Percentiles rank a stretch among this genome's conserved stretches.
Conservation (phyloP, 1,140 invertebrate genomes). For the Drosophila leontia region DNA sequence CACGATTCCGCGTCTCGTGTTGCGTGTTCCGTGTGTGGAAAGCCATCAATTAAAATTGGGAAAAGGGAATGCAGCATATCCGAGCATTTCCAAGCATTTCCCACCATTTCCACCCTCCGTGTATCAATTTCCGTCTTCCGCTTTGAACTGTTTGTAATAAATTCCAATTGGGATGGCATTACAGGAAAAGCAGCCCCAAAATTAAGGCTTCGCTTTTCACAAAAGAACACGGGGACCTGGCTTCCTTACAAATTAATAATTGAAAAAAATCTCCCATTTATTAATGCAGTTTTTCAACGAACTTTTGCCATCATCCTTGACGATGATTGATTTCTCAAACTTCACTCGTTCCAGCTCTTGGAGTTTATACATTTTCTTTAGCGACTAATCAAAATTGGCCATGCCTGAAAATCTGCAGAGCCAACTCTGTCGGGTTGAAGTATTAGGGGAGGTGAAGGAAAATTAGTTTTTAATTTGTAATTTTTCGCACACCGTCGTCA, state of each 20-base stretch:
- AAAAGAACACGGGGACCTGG: background rate
- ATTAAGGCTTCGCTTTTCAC: slow-evolving; percentile 31
- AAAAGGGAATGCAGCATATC: slow-evolving; percentile 14
- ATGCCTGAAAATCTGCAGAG: slow-evolving; percentile 32
- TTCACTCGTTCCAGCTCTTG: background rate
- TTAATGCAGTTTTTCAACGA: slow-evolving; percentile 33
- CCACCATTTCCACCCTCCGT: slow-evolving; percentile 18
- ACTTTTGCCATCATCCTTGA: slow-evolving; percentile 39
- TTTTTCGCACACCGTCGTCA: slow-evolving; percentile 48
- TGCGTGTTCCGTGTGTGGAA: slow-evolving; percentile 41
- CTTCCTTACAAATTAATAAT: slow-evolving; percentile 47
- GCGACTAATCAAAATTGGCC: slow-evolving; percentile 71
- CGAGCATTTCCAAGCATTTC: slow-evolving; percentile 20
- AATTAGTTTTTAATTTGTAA: slow-evolving; percentile 69
- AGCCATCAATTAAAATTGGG: slow-evolving; percentile 72
- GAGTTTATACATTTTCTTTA: slow-evolving; percentile 38
- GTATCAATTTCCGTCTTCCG: slow-evolving; percentile 39
- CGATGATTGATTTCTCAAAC: slow-evolving; percentile 72
- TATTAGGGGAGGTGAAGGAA: slow-evolving; percentile 27
- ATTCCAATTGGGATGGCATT: slow-evolving; percentile 60
- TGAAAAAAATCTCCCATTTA: slow-evolving; percentile 57
- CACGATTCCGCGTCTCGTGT: slow-evolving; percentile 11
- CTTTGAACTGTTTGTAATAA: slow-evolving; percentile 54
- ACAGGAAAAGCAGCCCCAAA: background rate
- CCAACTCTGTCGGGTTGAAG: background rate